phyloP scores from a whole-genome alignment of 1,140 invertebrate genomes.

The Drosophila tropicalis region DNA sequence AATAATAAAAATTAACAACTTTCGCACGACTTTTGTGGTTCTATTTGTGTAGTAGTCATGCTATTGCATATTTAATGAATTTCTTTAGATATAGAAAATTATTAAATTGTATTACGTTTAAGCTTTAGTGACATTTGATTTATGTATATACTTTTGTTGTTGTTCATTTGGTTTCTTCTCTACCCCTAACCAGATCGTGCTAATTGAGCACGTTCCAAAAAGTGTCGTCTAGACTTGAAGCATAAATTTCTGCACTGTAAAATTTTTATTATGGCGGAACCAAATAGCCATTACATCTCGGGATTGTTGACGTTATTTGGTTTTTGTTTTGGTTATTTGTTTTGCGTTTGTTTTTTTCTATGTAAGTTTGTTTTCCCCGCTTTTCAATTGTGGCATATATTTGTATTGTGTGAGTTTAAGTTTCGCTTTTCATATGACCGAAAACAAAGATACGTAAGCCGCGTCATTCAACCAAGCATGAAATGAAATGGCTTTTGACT shows the following conservation, averaged over 20 bases:
- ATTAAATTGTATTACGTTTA: constrained; percentile 47
- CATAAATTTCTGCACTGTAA: constrained; percentile 76
- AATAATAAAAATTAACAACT: constrained; percentile 53
- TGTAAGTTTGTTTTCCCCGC: constrained; percentile 1
- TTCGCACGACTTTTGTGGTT: constrained; percentile 61
- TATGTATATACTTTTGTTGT: constrained; percentile 34
- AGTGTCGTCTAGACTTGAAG: constrained; percentile 77
- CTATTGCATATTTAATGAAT: constrained; percentile 14
- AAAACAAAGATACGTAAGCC: constrained; percentile 19
- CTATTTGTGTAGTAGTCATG: neutral
- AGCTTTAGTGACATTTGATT: constrained; percentile 54
- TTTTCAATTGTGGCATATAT: constrained; percentile 2
- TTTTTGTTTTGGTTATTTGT: neutral
- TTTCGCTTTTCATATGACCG: constrained; percentile 44
- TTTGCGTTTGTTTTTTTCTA: neutral
- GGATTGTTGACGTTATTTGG: constrained; percentile 38
- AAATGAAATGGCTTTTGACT: constrained; percentile 47
- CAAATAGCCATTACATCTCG: constrained; percentile 53
- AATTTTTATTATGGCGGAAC: constrained; percentile 75
- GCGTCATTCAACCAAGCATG: constrained; percentile 48
- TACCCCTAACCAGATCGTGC: constrained; percentile 22
- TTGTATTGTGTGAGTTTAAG: constrained; percentile 54
- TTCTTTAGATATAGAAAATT: constrained; percentile 45
- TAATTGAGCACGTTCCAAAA: constrained; percentile 79
- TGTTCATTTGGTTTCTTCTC: constrained; percentile 20